Conservation (phyloP, 2,113 vertebrate genomes). For the Fulmarus glacialis region DNA sequence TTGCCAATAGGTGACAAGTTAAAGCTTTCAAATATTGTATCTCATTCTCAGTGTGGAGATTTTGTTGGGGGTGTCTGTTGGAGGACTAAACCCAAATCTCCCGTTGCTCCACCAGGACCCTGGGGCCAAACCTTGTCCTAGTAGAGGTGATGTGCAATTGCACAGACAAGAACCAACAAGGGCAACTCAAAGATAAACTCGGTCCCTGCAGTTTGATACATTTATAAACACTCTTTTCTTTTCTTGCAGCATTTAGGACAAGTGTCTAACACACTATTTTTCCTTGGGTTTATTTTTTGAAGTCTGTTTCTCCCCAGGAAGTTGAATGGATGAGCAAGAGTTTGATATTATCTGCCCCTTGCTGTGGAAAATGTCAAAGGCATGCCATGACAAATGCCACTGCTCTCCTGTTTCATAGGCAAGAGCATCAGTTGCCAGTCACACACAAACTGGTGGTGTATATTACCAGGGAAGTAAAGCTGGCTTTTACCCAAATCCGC, state of each 20-base stretch:
- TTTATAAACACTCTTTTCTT: not conserved
- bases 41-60: not conserved
- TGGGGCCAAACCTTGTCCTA: not conserved
- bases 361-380: constrained; percentile 61
- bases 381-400: constrained; percentile 61
- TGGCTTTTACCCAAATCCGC: constrained; percentile 49
- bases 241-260: not conserved
- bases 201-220: not conserved
- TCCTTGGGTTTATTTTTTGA: constrained; percentile 30
- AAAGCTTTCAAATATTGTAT: not conserved
- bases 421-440: constrained; percentile 37
- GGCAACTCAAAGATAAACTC: constrained; percentile 7
- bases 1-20: not conserved
- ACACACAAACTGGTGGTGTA: not conserved
- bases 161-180: not conserved
- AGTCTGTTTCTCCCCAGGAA: constrained; percentile 50
- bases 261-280: not conserved
- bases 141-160: not conserved
- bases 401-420: constrained; percentile 31
- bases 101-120: not conserved
- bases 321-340: constrained; percentile 38
- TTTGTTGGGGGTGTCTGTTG: not conserved
- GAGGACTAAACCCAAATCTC: not conserved
- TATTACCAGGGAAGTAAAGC: not conserved
- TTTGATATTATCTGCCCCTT: constrained; percentile 58